Evolutionary conservation across 2,797 vertebrate species (phyloP), one percentile per base, ranked within the genome.

Genomic region (Enteromius treurensis): DNA sequence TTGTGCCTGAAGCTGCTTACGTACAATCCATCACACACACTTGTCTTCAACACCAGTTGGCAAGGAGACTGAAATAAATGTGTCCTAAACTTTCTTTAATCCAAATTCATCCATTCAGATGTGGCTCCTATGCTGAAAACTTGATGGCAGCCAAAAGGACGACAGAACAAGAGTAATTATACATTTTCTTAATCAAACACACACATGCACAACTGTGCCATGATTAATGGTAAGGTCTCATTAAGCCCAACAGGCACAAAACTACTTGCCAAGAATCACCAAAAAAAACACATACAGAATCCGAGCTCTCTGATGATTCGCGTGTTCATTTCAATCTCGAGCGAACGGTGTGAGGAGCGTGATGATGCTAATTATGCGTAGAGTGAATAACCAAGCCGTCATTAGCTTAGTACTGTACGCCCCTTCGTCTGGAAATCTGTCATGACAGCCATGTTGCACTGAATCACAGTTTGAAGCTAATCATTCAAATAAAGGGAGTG

Each of bases 361-460:
- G 82, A 88, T 76, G 58, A 84, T 84, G 67, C 42, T 49, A 62
- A 71, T 80, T 79, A 53, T 79, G 60, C 65, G 70, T 14, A 64
- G 37, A 71, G 71, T 26, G 79, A 84, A 85, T 86, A 84, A 80
- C 79, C 85, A 80, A 77, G 86, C 77, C 51, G 32, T 78, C 82
- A 65, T 87, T 80, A 78, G 82, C 82, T 87, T 80, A 60, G 65
- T 80, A 47, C 69, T 60, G 49, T 73, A 82, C 60, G 32, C 76
- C 82, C 77, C 71, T 69, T 76, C 62, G 17, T 71, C 79, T 85
- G 77, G 45, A 17, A 67, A 77, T 84, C 78, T 87, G 84, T 80
- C 84, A 86, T 85, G 84, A 88, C 82, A 85, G 74, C 81, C 80
- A 88, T 89, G 84, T 90, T 84, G 77, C 85, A 87, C 80, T 51